These are phyloP conservation scores for Idaea aversata DNA, from an alignment of 2,888 invertebrate genomes.

Conservation along the genomic window DNA sequence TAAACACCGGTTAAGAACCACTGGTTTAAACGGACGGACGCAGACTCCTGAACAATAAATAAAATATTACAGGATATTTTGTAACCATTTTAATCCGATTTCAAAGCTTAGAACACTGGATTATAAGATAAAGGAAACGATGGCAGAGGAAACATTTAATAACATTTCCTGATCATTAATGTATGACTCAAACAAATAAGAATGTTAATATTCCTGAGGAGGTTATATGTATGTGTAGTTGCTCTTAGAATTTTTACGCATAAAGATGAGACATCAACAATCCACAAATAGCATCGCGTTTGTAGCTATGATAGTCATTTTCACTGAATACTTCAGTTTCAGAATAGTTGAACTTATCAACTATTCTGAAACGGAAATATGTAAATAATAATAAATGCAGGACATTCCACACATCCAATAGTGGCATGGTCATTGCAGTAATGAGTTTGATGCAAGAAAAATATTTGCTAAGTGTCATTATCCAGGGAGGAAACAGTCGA, in stretches of 20 bases:
- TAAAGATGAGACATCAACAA: background rate
- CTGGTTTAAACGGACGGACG: no score
- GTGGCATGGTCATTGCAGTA: no score
- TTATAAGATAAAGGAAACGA: conserved; percentile 7
- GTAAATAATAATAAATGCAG: background rate
- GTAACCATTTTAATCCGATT: no score
- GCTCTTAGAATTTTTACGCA: background rate
- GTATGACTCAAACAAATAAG: background rate
- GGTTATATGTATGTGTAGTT: background rate
- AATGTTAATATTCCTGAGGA: background rate
- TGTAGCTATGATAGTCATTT: background rate
- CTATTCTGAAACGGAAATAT: background rate
- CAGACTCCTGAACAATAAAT: no score
- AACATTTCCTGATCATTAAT: background rate
- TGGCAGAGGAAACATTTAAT: conserved; percentile 2
- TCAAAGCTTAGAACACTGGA: conserved; percentile 9
- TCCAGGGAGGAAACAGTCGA: no score
- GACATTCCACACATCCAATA: background rate
- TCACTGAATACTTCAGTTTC: background rate
- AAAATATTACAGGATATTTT: no score
- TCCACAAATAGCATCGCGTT: background rate
- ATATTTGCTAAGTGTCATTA: no score
- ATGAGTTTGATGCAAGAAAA: no score
- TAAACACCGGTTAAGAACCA: no score
- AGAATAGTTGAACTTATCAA: no score